Evolutionary conservation across 1,140 invertebrate genomes (phyloP).

Genomic region (Ridgeia piscesae): DNA sequence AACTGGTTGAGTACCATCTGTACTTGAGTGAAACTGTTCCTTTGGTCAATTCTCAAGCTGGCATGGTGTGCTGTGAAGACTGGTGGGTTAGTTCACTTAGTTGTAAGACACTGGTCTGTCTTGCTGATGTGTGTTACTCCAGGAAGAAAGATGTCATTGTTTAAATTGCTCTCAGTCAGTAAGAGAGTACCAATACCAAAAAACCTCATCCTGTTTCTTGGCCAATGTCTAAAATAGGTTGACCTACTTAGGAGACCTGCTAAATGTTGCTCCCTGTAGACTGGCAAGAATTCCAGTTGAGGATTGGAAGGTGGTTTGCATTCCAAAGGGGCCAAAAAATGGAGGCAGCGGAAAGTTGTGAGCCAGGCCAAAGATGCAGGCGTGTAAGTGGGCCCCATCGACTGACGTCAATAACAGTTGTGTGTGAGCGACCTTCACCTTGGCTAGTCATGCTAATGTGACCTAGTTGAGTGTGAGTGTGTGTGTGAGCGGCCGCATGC

Average conservation of each 20-base stretch:
- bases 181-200: neutral
- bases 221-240: neutral
- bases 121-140: neutral
- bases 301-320: neutral
- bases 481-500: neutral
- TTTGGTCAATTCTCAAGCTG: neutral
- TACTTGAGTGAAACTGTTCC: neutral
- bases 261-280: neutral
- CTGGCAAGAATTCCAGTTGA: neutral
- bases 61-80: neutral
- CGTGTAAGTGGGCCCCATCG: neutral
- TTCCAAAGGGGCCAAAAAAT: no score
- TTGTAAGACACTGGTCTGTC: no score
- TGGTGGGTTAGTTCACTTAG: neutral
- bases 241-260: neutral
- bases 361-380: neutral
- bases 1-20: neutral
- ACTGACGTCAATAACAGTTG: constrained; percentile 5
- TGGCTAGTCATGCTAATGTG: constrained; percentile 4
- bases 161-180: neutral
- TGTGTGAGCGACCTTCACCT: neutral
- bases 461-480: neutral
- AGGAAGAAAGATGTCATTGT: neutral
- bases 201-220: neutral
- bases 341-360: no score